A percentile compares a stretch with the other conserved stretches of the same genome.
Conservation (phyloP, 1,140 invertebrate species). For the Zaprionus inermis region DNA sequence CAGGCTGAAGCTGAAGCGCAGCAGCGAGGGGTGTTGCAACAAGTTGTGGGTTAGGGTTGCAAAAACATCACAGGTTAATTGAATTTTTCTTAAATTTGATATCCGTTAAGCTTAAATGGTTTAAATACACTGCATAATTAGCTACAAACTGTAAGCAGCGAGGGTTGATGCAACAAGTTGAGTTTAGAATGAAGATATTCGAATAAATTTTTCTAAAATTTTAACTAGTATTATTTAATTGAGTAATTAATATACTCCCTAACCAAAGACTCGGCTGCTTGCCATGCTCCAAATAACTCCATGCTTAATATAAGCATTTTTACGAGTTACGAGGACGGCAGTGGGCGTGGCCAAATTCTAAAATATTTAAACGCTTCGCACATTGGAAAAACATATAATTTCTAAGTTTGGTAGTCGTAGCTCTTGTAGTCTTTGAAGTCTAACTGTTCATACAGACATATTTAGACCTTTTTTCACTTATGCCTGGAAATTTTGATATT, state of each 20-base stretch:
- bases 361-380: no score
- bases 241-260: no score
- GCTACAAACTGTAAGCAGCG: background rate
- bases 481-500: background rate
- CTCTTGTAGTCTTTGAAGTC: background rate
- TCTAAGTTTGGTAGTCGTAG: no score
- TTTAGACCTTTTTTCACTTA: background rate
- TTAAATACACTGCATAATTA: background rate
- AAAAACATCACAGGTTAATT: background rate
- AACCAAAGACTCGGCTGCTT: no score
- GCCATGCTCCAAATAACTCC: no score
- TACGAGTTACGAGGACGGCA: no score
- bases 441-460: background rate
- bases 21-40: constrained; percentile 19
- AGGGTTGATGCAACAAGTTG: background rate
- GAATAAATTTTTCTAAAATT: no score
- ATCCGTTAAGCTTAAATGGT: background rate
- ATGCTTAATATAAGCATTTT: no score
- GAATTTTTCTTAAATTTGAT: background rate
- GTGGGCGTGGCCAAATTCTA: no score
- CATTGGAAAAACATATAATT: no score
- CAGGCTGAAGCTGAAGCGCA: constrained; percentile 1
- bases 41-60: background rate
- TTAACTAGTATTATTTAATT: no score
- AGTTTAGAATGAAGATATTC: background rate